A percentile compares a stretch with the other conserved stretches of the same genome.
Evolutionary conservation across 2,797 vertebrate genomes (phyloP).

Genomic region (Fistularia commersonii): DNA sequence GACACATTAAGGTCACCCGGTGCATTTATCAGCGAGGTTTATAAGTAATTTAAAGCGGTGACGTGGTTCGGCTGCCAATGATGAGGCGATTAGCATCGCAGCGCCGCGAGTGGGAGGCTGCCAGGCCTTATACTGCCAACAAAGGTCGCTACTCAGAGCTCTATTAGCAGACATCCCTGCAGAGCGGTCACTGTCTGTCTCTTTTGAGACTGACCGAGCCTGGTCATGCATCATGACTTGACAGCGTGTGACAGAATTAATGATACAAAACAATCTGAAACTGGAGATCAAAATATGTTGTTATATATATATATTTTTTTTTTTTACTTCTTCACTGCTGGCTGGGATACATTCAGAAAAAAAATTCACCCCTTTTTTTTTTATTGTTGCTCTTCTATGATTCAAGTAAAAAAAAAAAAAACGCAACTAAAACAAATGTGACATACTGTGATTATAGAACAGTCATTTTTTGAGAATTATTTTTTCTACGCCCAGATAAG

Average conservation of each 20-base stretch:
- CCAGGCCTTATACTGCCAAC: constrained; percentile 61
- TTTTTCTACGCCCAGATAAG: too few species aligned
- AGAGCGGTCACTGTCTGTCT: constrained; percentile 46
- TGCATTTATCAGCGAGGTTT: constrained; percentile 46
- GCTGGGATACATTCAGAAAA: too few species aligned
- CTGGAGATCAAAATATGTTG: neutral
- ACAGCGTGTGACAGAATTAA: constrained; percentile 38
- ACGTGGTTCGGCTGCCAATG: constrained; percentile 65
- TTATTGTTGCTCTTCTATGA: too few species aligned
- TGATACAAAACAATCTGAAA: constrained; percentile 18
- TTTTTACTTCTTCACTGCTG: too few species aligned
- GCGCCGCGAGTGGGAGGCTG: constrained; percentile 47
- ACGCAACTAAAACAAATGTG: neutral
- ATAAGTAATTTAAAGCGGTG: constrained; percentile 61
- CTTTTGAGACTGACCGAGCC: constrained; percentile 55
- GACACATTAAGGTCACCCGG: constrained; percentile 26
- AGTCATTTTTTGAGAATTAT: too few species aligned
- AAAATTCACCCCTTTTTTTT: too few species aligned
- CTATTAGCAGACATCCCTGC: constrained; percentile 55
- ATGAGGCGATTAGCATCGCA: constrained; percentile 56
- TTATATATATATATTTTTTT: neutral
- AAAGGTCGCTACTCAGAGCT: constrained; percentile 70
- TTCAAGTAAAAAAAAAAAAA: neutral
- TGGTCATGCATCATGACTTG: constrained; percentile 21
- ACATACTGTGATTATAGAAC: too few species aligned